Percentiles rank a stretch among this genome's conserved stretches.
phyloP scores from a whole-genome alignment of 2,113 vertebrate species.

The Amphiprion percula region DNA sequence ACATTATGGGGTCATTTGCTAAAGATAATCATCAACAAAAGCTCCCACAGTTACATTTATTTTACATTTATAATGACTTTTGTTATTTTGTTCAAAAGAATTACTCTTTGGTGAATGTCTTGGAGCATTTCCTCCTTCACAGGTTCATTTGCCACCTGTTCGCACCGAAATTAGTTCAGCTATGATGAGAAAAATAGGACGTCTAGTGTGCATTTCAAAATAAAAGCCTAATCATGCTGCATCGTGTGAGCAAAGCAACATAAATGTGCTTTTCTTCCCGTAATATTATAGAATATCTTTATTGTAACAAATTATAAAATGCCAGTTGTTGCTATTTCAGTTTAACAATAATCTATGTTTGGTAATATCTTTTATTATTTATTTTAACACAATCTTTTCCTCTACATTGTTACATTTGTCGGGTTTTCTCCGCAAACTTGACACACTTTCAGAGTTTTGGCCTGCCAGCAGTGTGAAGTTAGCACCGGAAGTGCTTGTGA shows the following conservation, averaged over 20 bases:
- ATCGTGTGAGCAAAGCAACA: neutral
- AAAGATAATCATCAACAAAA: no score
- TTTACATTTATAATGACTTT: no score
- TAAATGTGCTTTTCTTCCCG: neutral
- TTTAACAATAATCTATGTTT: neutral
- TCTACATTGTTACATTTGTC: neutral
- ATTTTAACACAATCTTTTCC: neutral
- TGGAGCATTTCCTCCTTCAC: neutral
- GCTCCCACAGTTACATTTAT: no score
- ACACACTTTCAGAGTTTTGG: neutral
- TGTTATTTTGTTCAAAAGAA: no score
- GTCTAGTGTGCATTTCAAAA: constrained; percentile 15
- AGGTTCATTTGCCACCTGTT: neutral
- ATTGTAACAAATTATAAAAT: neutral
- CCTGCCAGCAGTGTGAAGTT: neutral
- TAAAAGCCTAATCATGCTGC: neutral
- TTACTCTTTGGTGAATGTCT: no score
- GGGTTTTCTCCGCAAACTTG: neutral
- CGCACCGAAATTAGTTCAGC: neutral
- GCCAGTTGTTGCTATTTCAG: no score
- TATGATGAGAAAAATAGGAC: no score
- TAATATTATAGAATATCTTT: neutral
- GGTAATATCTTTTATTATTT: neutral
- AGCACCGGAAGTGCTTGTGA: neutral
- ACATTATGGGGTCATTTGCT: no score